phyloP scores from a whole-genome alignment of 2,797 vertebrate genomes.

The Centropyge bicolor region DNA sequence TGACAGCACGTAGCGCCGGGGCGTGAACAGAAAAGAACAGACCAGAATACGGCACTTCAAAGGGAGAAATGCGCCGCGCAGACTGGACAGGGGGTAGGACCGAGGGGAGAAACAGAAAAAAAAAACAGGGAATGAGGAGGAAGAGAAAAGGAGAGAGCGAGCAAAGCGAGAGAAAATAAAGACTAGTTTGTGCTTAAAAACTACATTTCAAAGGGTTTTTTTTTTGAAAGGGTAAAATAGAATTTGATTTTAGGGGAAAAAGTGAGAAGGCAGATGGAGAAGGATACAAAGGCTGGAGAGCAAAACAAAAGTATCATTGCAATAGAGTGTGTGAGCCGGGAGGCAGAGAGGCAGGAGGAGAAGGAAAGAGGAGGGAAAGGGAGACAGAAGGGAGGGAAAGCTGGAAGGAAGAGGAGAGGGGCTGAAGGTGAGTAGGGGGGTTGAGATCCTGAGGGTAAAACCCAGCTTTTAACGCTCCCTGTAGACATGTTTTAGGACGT shows the following conservation, averaged over 20 bases:
- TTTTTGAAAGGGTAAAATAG: neutral
- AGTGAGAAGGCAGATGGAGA: slow-evolving; percentile 10
- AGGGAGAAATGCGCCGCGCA: slow-evolving; percentile 65
- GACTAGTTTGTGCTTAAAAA: slow-evolving; percentile 20
- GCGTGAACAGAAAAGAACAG: slow-evolving; percentile 82
- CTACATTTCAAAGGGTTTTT: slow-evolving; percentile 12
- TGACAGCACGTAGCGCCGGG: slow-evolving; percentile 81
- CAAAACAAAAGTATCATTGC: slow-evolving; percentile 39
- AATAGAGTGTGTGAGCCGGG: slow-evolving; percentile 20
- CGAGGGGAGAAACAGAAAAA: slow-evolving; percentile 19
- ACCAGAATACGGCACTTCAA: slow-evolving; percentile 77
- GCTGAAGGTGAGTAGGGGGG: slow-evolving; percentile 25
- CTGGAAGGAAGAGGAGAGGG: slow-evolving; percentile 31
- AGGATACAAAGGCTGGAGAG: slow-evolving; percentile 22
- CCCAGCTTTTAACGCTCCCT: slow-evolving; percentile 29
- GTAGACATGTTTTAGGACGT: neutral
- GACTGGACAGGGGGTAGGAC: slow-evolving; percentile 48
- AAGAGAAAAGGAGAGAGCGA: slow-evolving; percentile 26
- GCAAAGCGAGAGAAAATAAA: slow-evolving; percentile 21
- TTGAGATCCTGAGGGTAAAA: slow-evolving; percentile 16
- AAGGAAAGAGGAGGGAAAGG: slow-evolving; percentile 72
- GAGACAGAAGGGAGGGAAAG: slow-evolving; percentile 56
- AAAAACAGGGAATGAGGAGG: slow-evolving; percentile 2
- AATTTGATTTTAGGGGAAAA: neutral
- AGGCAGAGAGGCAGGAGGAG: slow-evolving; percentile 42